Conservation (phyloP, 2,888 invertebrate genomes). For the Calameuta pallipes region DNA sequence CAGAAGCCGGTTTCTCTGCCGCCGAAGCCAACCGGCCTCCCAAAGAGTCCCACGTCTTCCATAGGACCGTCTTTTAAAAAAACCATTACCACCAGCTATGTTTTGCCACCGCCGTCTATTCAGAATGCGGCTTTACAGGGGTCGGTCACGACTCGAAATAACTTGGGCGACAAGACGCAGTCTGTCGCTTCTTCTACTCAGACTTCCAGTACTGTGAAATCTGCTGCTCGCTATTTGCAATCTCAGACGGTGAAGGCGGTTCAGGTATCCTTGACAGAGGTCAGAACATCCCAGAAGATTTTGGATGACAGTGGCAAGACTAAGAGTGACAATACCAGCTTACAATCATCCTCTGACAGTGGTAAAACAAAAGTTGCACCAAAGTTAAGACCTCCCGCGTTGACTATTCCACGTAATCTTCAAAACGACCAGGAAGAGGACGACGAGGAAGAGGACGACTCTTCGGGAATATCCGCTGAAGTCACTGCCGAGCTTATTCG, state of each 20-base stretch:
- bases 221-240: neutral
- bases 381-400: conserved; percentile 43
- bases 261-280: neutral
- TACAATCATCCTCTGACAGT: neutral
- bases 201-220: neutral
- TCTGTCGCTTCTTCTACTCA: neutral
- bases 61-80: conserved; percentile 24
- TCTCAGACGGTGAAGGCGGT: neutral
- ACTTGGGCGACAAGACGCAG: conserved; percentile 7
- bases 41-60: conserved; percentile 23
- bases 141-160: conserved; percentile 3
- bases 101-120: conserved; percentile 34
- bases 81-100: conserved; percentile 24
- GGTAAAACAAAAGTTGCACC: neutral
- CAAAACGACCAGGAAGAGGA: conserved; percentile 29
- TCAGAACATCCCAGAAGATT: neutral
- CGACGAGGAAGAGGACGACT: conserved; percentile 30
- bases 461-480: conserved; percentile 32
- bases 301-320: neutral
- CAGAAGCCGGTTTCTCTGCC: conserved; percentile 75
- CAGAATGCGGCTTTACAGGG: conserved; percentile 29
- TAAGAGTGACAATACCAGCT: neutral
- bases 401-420: conserved; percentile 45
- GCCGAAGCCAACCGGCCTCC: conserved; percentile 17
- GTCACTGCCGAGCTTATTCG: conserved; percentile 50